A percentile compares a stretch with the other conserved stretches of the same genome.
phyloP scores from a whole-genome alignment of 2,113 vertebrate genomes.

The Thermophis baileyi region DNA sequence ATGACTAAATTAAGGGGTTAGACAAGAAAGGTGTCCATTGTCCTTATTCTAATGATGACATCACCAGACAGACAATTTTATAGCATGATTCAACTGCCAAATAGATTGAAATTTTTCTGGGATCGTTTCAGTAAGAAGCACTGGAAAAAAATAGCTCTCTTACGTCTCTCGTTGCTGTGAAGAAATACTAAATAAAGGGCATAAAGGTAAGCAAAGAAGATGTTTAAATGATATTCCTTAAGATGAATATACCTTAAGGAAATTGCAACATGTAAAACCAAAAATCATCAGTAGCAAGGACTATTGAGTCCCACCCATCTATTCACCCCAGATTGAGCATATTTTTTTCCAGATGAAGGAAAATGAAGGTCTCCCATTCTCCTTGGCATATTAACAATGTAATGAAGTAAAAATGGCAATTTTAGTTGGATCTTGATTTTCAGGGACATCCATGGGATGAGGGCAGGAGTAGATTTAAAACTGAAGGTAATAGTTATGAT shows the following conservation, averaged over 20 bases:
- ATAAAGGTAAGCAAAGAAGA: not conserved
- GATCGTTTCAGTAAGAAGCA: not conserved
- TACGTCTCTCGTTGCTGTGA: not conserved
- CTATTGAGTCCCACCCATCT: not conserved
- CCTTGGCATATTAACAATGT: slow-evolving; percentile 9
- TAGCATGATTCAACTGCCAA: not conserved
- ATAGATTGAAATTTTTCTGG: not conserved
- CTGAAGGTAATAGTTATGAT: not conserved
- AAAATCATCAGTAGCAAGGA: not conserved
- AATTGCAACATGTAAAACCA: not conserved
- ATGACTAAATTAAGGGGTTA: not conserved
- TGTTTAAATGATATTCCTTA: not conserved
- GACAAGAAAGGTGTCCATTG: not conserved
- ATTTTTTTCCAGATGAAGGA: not conserved
- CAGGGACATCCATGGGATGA: not conserved
- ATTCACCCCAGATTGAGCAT: not conserved
- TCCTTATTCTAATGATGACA: not conserved
- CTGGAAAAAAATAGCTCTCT: not conserved
- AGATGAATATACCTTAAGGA: not conserved
- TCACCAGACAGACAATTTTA: not conserved
- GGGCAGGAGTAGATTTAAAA: not conserved
- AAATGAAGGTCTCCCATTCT: not conserved
- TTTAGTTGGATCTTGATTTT: not conserved
- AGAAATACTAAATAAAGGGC: not conserved
- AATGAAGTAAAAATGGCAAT: slow-evolving; percentile 34